phyloP scores from a whole-genome alignment of 2,888 invertebrate genomes.

The Caenorhabditis becei region DNA sequence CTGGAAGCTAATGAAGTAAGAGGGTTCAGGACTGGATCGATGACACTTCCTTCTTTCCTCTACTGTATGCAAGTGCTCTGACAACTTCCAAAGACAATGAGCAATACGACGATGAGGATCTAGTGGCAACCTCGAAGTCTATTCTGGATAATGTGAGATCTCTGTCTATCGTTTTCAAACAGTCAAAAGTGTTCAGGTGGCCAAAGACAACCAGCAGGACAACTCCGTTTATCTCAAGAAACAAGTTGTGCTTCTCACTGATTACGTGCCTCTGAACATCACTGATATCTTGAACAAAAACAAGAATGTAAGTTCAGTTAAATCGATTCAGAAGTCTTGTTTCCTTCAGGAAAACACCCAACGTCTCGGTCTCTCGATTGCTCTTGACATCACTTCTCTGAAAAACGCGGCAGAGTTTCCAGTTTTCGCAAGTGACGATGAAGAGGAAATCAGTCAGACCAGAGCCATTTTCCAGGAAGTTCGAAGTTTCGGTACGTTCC shows the following conservation, averaged over 20 bases:
- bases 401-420: constrained; percentile 53
- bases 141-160: constrained; percentile 42
- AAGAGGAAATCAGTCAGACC: constrained; percentile 11
- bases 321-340: background rate
- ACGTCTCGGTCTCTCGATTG: constrained; percentile 56
- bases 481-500: constrained; percentile 57
- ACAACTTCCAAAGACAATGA: background rate
- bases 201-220: constrained; percentile 65
- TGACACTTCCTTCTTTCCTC: constrained; percentile 23
- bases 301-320: constrained; percentile 37
- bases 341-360: constrained; percentile 63
- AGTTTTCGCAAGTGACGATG: constrained; percentile 58
- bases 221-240: constrained; percentile 63
- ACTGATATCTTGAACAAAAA: constrained; percentile 61
- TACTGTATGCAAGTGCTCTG: constrained; percentile 30
- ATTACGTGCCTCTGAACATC: constrained; percentile 64
- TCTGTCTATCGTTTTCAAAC: background rate
- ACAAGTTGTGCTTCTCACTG: constrained; percentile 66
- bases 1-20: constrained; percentile 9
- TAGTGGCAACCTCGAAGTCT: constrained; percentile 40
- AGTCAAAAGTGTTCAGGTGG: constrained; percentile 48
- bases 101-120: constrained; percentile 26
- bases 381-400: constrained; percentile 33
- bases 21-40: constrained; percentile 42
- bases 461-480: constrained; percentile 54